Percentiles rank a stretch among this genome's conserved stretches.
Conservation (phyloP, 2,113 vertebrate species). For the Seriola aureovittata region DNA sequence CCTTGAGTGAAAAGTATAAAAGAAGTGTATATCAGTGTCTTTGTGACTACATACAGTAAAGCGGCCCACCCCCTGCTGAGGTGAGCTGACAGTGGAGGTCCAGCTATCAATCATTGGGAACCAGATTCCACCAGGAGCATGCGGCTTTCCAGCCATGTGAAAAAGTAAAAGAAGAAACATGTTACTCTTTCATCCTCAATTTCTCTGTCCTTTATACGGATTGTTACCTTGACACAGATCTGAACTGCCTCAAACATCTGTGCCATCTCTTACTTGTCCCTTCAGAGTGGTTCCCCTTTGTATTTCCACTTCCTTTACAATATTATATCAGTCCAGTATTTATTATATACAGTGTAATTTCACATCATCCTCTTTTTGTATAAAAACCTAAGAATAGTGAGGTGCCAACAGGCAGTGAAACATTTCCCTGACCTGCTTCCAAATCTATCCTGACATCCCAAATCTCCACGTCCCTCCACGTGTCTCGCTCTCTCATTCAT, state of each 20-base stretch:
- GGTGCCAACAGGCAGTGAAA: conserved; percentile 23
- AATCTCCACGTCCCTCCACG: conserved; percentile 36
- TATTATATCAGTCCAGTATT: not conserved
- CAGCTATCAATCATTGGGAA: conserved; percentile 58
- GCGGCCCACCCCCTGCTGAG: conserved; percentile 20
- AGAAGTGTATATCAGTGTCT: conserved; percentile 40
- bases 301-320: not conserved
- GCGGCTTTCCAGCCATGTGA: conserved; percentile 21
- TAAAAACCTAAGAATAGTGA: conserved; percentile 36
- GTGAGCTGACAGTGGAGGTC: conserved; percentile 40
- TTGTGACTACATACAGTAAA: conserved; percentile 32
- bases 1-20: conserved; percentile 39
- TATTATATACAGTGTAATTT: not conserved
- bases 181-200: conserved; percentile 6
- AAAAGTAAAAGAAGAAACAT: not conserved
- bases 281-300: not conserved
- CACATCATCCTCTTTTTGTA: not conserved
- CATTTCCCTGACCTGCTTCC: conserved; percentile 34
- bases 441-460: conserved; percentile 51
- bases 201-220: not conserved
- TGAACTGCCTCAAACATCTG: not conserved
- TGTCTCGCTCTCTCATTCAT: conserved; percentile 30
- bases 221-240: not conserved
- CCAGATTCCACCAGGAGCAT: conserved; percentile 35
- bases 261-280: not conserved